phyloP scores from a whole-genome alignment of 2,888 invertebrate genomes.

The Dryobotodes eremita region DNA sequence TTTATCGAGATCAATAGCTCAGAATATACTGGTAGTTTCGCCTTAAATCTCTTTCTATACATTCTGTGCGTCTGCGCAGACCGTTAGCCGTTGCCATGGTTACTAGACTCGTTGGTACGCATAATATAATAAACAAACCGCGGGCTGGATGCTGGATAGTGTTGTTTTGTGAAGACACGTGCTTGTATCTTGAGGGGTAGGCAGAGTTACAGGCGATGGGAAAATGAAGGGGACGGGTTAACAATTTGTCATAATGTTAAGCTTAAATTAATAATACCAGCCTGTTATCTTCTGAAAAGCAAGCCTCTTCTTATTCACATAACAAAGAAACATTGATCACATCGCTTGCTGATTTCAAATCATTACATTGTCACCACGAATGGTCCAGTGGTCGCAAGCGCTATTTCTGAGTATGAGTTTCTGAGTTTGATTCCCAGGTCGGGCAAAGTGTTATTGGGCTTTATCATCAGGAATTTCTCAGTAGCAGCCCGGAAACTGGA shows the following conservation, averaged over 20 bases:
- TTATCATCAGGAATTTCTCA: neutral
- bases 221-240: neutral
- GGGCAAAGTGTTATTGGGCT: no score
- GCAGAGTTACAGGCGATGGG: constrained; percentile 19
- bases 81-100: constrained; percentile 63
- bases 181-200: constrained; percentile 24
- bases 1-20: constrained; percentile 68
- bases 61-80: constrained; percentile 66
- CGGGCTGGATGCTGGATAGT: constrained; percentile 57
- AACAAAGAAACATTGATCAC: neutral
- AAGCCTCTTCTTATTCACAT: neutral
- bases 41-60: constrained; percentile 74
- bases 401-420: no score
- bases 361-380: neutral
- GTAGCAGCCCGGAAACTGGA: neutral
- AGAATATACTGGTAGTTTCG: constrained; percentile 70
- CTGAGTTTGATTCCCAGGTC: no score
- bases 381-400: no score
- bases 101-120: constrained; percentile 58
- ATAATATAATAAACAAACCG: constrained; percentile 64
- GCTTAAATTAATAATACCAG: constrained; percentile 13
- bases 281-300: no score
- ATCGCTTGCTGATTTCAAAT: neutral
- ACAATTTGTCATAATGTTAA: neutral
- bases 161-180: constrained; percentile 56